These are phyloP conservation scores for Drosophila hydei DNA, from an alignment of 1,140 invertebrate genomes.

Conservation along the genomic window DNA sequence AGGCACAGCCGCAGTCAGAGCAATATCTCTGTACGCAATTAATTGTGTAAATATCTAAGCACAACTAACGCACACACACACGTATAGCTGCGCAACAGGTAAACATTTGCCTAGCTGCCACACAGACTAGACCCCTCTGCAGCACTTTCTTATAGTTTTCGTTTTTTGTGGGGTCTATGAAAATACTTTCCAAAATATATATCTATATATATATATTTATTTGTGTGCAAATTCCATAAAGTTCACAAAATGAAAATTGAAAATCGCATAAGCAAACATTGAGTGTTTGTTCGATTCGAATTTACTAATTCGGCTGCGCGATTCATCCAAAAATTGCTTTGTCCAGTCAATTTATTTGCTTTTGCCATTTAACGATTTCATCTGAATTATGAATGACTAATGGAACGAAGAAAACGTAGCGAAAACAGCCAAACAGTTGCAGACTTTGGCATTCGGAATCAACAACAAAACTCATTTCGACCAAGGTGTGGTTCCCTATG, in stretches of 20 bases:
- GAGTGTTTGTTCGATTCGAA: conserved; percentile 6
- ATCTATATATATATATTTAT: neutral
- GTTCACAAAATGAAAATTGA: neutral
- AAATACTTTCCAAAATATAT: conserved; percentile 52
- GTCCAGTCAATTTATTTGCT: conserved; percentile 31
- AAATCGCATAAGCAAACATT: conserved; percentile 12
- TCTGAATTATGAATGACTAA: conserved; percentile 37
- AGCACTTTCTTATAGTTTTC: neutral
- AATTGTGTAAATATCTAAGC: conserved; percentile 56
- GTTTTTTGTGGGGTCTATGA: conserved; percentile 46
- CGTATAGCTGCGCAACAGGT: conserved; percentile 8
- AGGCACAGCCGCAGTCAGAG: neutral
- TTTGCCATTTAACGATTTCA: conserved; percentile 47
- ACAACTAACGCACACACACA: conserved; percentile 19
- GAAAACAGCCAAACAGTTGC: neutral
- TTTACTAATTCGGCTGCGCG: neutral
- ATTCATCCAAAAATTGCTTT: neutral
- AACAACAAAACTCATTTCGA: neutral
- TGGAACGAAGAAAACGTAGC: neutral
- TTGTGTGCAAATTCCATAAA: conserved; percentile 39
- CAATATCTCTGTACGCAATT: conserved; percentile 35
- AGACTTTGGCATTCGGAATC: neutral
- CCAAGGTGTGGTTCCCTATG: no score
- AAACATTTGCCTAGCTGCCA: conserved; percentile 13
- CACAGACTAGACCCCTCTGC: neutral